phyloP scores from a whole-genome alignment of 2,797 vertebrate species.

The Sebastes iracundus region DNA sequence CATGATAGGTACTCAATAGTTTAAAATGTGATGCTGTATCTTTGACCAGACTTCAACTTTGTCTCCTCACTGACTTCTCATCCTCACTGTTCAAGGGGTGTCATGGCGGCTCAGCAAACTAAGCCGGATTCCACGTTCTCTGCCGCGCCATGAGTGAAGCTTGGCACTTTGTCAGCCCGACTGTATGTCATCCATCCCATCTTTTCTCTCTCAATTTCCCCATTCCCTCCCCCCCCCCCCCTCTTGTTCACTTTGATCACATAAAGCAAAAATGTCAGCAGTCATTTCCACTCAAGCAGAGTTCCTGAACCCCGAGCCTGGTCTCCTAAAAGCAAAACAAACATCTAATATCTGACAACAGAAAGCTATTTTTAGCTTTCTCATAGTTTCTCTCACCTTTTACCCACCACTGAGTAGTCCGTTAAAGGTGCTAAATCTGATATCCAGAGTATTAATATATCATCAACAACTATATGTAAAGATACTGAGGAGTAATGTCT shows the following conservation, averaged over 20 bases:
- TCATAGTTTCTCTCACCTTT: not conserved
- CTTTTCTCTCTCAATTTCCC: not conserved
- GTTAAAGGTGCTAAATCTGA: too few relatives aligned
- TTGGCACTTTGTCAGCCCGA: not conserved
- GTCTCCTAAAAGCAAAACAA: not conserved
- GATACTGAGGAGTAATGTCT: too few relatives aligned
- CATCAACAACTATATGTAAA: too few relatives aligned
- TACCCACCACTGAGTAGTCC: not conserved
- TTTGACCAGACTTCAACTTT: not conserved
- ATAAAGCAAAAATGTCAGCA: not conserved
- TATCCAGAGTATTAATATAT: too few relatives aligned
- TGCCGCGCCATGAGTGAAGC: not conserved
- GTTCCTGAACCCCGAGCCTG: not conserved
- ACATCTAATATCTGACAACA: not conserved
- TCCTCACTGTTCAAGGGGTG: not conserved
- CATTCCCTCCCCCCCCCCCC: not conserved
- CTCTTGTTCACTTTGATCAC: not conserved
- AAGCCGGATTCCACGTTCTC: not conserved
- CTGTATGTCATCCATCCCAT: not conserved
- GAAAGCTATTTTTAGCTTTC: not conserved
- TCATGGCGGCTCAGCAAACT: constrained; percentile 7
- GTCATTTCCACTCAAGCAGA: not conserved
- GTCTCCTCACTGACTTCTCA: not conserved
- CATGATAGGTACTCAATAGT: not conserved
- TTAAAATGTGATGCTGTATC: not conserved